Evolutionary conservation across 2,113 vertebrate genomes (phyloP), one percentile per base, ranked within the genome.

Genomic region (Ceyx melanurus): DNA sequence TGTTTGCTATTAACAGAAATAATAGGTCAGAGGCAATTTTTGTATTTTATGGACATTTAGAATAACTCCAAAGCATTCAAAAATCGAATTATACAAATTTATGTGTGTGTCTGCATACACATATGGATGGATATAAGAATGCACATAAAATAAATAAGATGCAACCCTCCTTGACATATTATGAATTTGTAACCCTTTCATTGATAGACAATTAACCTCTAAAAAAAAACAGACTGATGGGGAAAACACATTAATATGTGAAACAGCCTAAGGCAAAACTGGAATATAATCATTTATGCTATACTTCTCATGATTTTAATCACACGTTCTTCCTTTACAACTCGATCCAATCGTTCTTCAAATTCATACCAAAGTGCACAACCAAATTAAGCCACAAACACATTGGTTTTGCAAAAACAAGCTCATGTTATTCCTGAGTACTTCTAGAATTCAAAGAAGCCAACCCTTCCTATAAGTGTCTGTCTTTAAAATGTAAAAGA

Each of bases 61-160:
- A 93, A 89, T 82, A 90, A 72, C 25, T 56, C 50, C 60, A 93
- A 92, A 88, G 13, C 15, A 84, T 31, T 57, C 40, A 86, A n/a
- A 42, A 51, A 64, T 28, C 45, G 57, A 67, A 86, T 67, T 51
- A 37, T 26, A 35, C 5, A 14, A 14, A 51, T 51, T 51, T n/a
- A 9, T 15, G 3, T 31, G 13, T 50, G 42, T 82, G 31, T 64
- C 33, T 79, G 76, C 82, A 60, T 60, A 25, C 19, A 35, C 0
- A 0, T 28, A 74, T 21, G 37, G 90, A 74, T 21, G 37, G 90
- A 65, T 57, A 68, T 3, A 48, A 5, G 51, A 50, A 60, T 29
- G 42, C 19, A 8, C 15, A 57, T 33, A 45, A 61, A 54, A 62
- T 16, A 50, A 71, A 40, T 43, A 77, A 74, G 4, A 75, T 40